These are phyloP conservation scores for Notothenia rossii DNA, from an alignment of 2,113 vertebrate genomes.

Conservation along the genomic window DNA sequence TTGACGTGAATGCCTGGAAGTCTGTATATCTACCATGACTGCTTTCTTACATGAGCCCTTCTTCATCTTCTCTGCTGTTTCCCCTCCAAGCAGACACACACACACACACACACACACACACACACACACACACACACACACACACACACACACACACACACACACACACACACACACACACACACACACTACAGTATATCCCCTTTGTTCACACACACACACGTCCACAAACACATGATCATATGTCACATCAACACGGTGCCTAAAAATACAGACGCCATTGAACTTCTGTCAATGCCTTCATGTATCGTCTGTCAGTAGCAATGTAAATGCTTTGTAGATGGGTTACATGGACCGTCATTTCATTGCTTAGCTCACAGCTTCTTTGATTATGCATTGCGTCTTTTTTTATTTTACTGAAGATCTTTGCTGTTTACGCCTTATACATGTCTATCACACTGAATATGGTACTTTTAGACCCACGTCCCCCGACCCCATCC, in stretches of 20 bases:
- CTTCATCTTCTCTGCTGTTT: constrained; percentile 47
- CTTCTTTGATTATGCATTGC: constrained; percentile 61
- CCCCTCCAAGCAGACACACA: constrained; percentile 81
- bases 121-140: constrained; percentile 90
- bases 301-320: constrained; percentile 79
- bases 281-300: constrained; percentile 88
- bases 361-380: constrained; percentile 70
- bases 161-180: constrained; percentile 89
- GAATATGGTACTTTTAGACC: constrained; percentile 75
- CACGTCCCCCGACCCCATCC: constrained; percentile 18
- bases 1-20: constrained; percentile 78
- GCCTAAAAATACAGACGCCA: constrained; percentile 98
- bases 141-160: constrained; percentile 89
- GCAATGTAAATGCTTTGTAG: constrained; percentile 79
- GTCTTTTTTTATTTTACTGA: constrained; percentile 61
- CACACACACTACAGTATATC: constrained; percentile 76
- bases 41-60: constrained; percentile 85
- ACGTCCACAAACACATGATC: constrained; percentile 78
- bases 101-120: constrained; percentile 88
- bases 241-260: constrained; percentile 90
- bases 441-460: constrained; percentile 79
- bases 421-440: constrained; percentile 77
- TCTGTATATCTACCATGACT: constrained; percentile 88
- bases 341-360: constrained; percentile 56
- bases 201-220: constrained; percentile 87